phyloP scores from a whole-genome alignment of 2,797 vertebrate genomes.

The Acropternis orthonyx region DNA sequence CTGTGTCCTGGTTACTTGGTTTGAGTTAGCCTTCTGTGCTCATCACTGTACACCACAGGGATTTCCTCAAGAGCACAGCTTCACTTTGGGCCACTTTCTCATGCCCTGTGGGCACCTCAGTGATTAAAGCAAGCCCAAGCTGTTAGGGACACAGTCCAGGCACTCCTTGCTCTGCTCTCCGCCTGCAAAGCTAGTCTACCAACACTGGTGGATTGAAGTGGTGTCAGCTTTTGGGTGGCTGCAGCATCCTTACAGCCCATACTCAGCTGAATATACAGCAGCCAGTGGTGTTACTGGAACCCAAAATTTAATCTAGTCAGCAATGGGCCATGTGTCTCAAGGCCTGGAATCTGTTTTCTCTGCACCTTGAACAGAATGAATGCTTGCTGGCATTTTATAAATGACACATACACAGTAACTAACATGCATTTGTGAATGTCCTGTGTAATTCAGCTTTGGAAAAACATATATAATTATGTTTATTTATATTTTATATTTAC shows the following conservation, averaged over 20 bases:
- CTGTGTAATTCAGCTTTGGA: background rate
- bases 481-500: background rate
- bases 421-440: background rate
- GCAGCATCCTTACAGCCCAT: background rate
- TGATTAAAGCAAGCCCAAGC: background rate
- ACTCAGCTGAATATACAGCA: rapidly evolving
- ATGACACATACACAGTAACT: background rate
- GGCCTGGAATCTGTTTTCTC: background rate
- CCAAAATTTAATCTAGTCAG: background rate
- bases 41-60: background rate
- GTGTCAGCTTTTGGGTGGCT: rapidly evolving
- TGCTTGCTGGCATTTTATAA: background rate
- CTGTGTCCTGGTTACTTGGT: background rate
- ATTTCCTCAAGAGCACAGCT: background rate
- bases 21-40: background rate
- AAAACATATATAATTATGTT: background rate
- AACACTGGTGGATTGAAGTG: background rate
- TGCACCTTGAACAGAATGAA: background rate
- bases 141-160: background rate
- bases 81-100: background rate
- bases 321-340: rapidly evolving
- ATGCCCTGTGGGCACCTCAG: background rate
- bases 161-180: background rate
- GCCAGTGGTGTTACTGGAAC: background rate
- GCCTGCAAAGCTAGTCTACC: background rate